A percentile compares a stretch with the other conserved stretches of the same genome.
Evolutionary conservation across 2,888 invertebrate species (phyloP).

Genomic region (Pristionchus maxplancki): DNA sequence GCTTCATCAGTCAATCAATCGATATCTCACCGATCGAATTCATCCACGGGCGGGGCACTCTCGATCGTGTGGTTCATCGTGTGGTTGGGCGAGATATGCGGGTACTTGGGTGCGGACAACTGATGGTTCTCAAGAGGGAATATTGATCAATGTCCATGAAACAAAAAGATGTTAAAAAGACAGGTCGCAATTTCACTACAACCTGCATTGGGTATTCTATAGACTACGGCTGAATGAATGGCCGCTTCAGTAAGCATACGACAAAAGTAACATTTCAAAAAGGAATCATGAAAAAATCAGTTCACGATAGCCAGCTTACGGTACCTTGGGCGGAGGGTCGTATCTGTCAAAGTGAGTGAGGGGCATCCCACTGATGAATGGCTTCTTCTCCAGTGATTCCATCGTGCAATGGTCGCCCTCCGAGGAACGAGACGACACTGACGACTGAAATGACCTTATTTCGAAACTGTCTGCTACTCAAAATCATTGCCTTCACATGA

Average conservation of each 20-base stretch:
- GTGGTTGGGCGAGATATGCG: background rate
- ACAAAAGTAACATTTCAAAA: too few species aligned
- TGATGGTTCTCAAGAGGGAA: background rate
- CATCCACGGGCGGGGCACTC: conserved; percentile 18
- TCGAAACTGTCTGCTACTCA: background rate
- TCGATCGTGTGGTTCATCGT: conserved; percentile 46
- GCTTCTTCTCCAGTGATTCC: conserved; percentile 42
- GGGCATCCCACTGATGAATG: conserved; percentile 4
- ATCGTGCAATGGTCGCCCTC: conserved; percentile 22
- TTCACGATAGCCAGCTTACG: background rate
- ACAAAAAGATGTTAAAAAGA: too few species aligned
- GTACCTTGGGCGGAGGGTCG: conserved; percentile 45
- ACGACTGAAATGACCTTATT: background rate
- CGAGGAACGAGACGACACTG: conserved; percentile 25
- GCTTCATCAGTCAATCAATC: background rate
- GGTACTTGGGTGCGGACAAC: conserved; percentile 34
- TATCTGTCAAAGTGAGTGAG: conserved; percentile 49
- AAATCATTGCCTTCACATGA: background rate
- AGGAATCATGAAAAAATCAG: background rate
- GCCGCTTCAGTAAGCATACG: too few species aligned
- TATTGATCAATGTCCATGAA: too few species aligned
- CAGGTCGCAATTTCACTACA: too few species aligned
- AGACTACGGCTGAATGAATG: too few species aligned
- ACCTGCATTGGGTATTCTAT: too few species aligned
- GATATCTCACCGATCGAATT: conserved; percentile 41